Percentiles rank a stretch among this genome's conserved stretches.
These are phyloP conservation scores for Aphelocoma californica DNA, from an alignment of 2,797 vertebrate genomes.

Conservation along the genomic window DNA sequence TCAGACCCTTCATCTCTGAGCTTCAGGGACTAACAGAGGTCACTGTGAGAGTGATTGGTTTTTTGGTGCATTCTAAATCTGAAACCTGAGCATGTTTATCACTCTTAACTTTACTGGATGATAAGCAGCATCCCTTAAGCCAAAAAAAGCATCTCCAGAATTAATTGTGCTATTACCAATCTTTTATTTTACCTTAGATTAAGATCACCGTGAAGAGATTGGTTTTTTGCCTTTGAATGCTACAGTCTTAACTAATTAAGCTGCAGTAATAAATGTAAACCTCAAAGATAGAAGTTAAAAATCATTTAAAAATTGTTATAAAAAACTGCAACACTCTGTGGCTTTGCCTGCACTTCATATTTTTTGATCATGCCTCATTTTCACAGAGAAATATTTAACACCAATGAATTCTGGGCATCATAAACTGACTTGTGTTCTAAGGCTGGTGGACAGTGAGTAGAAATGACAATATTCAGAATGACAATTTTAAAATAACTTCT, in stretches of 20 bases:
- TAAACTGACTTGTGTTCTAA: not conserved
- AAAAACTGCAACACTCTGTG: not conserved
- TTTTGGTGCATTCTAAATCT: not conserved
- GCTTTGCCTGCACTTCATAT: not conserved
- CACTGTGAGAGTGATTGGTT: not conserved
- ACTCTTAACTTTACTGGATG: not conserved
- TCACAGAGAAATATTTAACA: not conserved
- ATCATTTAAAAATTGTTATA: not conserved
- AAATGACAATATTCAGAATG: accelerated
- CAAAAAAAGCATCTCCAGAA: not conserved
- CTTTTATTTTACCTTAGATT: not conserved
- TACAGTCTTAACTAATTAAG: not conserved
- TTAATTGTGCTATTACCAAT: not conserved
- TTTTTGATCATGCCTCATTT: not conserved
- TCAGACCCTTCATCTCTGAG: not conserved
- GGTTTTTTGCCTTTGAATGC: not conserved
- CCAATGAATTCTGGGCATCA: not conserved
- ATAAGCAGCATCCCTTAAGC: not conserved
- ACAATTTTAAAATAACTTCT: not conserved
- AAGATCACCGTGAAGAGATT: not conserved
- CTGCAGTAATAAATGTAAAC: not conserved
- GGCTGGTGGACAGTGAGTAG: not conserved
- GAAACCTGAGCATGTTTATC: not conserved
- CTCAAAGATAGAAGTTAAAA: not conserved
- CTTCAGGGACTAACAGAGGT: not conserved